Evolutionary conservation across 2,888 invertebrate genomes (phyloP), one percentile per base, ranked within the genome.

Genomic region (Ichneumoninae sp.): DNA sequence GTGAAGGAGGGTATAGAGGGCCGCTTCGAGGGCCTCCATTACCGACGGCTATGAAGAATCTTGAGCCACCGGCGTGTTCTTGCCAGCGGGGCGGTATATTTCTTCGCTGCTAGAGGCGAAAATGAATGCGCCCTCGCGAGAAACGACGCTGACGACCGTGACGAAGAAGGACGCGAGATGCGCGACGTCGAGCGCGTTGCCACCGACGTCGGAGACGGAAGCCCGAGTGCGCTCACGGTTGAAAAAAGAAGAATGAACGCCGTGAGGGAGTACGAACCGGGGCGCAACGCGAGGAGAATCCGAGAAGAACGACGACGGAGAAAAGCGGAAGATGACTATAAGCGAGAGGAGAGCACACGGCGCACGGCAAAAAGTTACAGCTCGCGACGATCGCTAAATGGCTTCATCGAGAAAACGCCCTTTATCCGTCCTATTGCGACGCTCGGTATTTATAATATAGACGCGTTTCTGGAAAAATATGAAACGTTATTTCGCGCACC

Each of bases 11-110:
- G 79, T 82, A 78, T 62, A 57, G 89, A 88, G 90, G 87, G 89
- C 87, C 86, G 80, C 89, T 91, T 90, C 91, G 90, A 92, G 92
- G 89, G 91, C 89, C 91, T 91, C 91, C 91, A 91, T 92, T 93
- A 91, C 90, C 89, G 89, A 86, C 88, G 89, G 89, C 89, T 91
- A 89, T 88, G 90, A 90, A 89, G 88, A 90, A 87, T 89, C 89
- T 90, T 84, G 88, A 90, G 88, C 65, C 78, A 75, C 66, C 77
- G 60, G 71, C 69, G 71, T 80, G 65, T 80, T 83, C 75, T 76
- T 80, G 75, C 75, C 75, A 47, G 30, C 6, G 36, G 47, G 36
- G 62, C n/a, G 33, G 70, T 33, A 60, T 65, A 44, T 66, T 66
- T 36, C 86, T 88, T 71, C 82, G 80, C 85, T 83, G 85, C 85